Evolutionary conservation across 2,888 invertebrate genomes (phyloP).

Genomic region (Drosophila helvetica): DNA sequence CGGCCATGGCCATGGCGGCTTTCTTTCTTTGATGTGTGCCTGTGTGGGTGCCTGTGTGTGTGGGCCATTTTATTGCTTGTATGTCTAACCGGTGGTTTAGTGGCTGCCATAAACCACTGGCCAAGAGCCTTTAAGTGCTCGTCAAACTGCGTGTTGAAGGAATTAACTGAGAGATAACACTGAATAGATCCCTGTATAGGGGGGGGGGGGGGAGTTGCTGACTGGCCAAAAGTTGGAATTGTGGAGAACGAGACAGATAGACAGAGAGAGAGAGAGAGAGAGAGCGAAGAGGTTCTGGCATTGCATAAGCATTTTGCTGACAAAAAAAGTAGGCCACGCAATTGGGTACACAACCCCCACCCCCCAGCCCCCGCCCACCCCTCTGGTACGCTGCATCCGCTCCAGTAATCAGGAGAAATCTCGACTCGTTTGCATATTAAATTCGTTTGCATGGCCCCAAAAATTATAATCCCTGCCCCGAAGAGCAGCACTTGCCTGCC

Average conservation of each 20-base stretch:
- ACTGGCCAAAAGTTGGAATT: neutral
- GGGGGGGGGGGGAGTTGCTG: too few relatives aligned
- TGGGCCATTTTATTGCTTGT: slow-evolving; percentile 29
- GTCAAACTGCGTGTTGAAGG: slow-evolving; percentile 27
- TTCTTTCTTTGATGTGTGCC: slow-evolving; percentile 21
- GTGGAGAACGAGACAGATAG: neutral
- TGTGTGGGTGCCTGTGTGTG: slow-evolving; percentile 9
- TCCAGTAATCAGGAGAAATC: slow-evolving; percentile 34
- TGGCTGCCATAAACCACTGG: slow-evolving; percentile 57
- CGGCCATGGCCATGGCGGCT: too few relatives aligned
- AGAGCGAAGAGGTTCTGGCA: neutral
- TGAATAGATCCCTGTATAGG: neutral
- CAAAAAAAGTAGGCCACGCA: slow-evolving; percentile 23
- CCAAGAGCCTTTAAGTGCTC: slow-evolving; percentile 26
- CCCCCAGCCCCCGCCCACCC: neutral
- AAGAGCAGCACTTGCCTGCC: slow-evolving; percentile 31
- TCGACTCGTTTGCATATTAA: slow-evolving; percentile 35
- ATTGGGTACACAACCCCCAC: slow-evolving; percentile 15
- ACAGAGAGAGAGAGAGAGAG: neutral
- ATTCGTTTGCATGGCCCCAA: slow-evolving; percentile 20
- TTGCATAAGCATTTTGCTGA: slow-evolving; percentile 25
- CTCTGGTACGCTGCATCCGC: neutral
- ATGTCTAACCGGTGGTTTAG: slow-evolving; percentile 61
- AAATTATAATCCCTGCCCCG: slow-evolving; percentile 28
- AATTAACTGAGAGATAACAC: slow-evolving; percentile 5